Percentiles rank a stretch among this genome's conserved stretches.
Conservation (phyloP, 2,113 vertebrate species). For the Corythoichthys haematopterus region DNA sequence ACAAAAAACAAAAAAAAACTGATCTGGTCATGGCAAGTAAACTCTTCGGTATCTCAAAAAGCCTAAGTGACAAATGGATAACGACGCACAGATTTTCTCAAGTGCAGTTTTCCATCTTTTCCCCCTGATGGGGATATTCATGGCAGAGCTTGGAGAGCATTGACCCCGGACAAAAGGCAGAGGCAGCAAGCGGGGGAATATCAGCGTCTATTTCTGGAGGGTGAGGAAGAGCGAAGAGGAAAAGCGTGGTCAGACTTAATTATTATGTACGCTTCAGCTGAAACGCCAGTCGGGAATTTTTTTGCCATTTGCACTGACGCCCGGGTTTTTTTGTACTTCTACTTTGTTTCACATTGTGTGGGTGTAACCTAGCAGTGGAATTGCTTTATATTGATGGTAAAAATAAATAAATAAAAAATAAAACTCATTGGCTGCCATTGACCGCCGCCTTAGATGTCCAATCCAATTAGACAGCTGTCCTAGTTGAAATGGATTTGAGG, state of each 20-base stretch:
- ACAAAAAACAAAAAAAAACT: no score
- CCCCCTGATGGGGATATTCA: neutral
- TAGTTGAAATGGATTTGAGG: no score
- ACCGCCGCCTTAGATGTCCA: no score
- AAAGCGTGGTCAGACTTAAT: constrained; percentile 66
- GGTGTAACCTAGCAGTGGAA: no score
- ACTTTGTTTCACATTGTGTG: neutral
- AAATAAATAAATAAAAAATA: no score
- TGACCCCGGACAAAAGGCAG: constrained; percentile 20
- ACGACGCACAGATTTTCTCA: neutral
- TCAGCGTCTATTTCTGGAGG: constrained; percentile 53
- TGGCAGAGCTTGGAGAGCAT: neutral
- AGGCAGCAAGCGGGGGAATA: constrained; percentile 42
- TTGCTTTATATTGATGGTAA: no score
- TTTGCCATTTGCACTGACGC: constrained; percentile 40
- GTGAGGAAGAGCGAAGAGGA: constrained; percentile 55
- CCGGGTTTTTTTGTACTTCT: constrained; percentile 42
- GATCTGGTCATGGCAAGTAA: neutral
- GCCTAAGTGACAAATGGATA: neutral
- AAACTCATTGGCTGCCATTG: no score
- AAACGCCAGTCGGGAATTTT: constrained; percentile 46
- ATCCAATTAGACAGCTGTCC: no score
- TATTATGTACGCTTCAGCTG: constrained; percentile 58
- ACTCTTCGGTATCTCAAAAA: neutral
- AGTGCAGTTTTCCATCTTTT: neutral